Evolutionary conservation across 2,888 invertebrate species (phyloP).

Genomic region (Caenorhabditis uteleia): DNA sequence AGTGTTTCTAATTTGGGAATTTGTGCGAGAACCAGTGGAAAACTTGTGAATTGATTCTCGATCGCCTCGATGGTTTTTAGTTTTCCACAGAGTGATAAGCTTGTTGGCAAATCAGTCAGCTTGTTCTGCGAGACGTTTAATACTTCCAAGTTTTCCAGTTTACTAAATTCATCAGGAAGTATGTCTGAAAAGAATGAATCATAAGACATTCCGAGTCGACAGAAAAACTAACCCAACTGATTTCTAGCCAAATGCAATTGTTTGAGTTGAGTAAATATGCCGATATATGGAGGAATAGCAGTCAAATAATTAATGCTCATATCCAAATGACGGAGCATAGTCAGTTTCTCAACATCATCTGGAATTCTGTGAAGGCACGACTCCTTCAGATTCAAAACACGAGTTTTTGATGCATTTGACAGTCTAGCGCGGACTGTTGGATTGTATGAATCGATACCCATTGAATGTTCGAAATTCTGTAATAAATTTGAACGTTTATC

Average conservation of each 20-base stretch:
- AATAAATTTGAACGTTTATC: too few relatives aligned
- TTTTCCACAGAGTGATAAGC: constrained; percentile 34
- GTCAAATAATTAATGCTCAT: constrained; percentile 88
- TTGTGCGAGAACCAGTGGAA: constrained; percentile 18
- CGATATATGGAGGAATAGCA: constrained; percentile 73
- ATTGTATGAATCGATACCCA: constrained; percentile 34
- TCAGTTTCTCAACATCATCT: constrained; percentile 48
- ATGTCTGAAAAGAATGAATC: constrained; percentile 47
- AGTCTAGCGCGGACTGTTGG: constrained; percentile 25
- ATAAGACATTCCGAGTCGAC: neutral
- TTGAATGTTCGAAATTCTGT: too few relatives aligned
- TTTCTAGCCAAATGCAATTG: constrained; percentile 73
- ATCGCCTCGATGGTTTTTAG: constrained; percentile 19
- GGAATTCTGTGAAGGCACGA: constrained; percentile 79
- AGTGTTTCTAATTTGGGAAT: constrained; percentile 20
- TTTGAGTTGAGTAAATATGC: constrained; percentile 71
- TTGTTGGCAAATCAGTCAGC: constrained; percentile 79
- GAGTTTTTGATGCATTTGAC: constrained; percentile 88
- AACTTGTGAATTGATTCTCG: constrained; percentile 18
- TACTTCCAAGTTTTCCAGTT: constrained; percentile 72
- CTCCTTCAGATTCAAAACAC: constrained; percentile 86
- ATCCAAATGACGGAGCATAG: constrained; percentile 84
- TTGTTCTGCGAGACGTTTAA: constrained; percentile 81
- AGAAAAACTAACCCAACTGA: constrained; percentile 19
- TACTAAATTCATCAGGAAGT: constrained; percentile 73